These are phyloP conservation scores for Leptoteleia sp. DNA, from an alignment of 1,140 invertebrate genomes.

Conservation along the genomic window DNA sequence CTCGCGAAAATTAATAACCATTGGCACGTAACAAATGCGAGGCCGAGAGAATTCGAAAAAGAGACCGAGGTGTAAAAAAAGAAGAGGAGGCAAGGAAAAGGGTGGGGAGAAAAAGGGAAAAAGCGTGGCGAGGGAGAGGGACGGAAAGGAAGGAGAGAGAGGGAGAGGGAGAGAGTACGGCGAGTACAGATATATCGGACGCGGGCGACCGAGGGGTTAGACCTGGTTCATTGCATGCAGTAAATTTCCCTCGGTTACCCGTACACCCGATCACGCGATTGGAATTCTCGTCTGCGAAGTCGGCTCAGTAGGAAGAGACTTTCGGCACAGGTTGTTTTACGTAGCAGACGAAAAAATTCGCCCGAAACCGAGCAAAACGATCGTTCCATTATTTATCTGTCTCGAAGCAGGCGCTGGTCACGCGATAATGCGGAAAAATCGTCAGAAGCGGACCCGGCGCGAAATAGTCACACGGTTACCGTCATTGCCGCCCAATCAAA, in stretches of 20 bases:
- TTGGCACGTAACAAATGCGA: conserved; percentile 18
- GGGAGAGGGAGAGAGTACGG: conserved; percentile 7
- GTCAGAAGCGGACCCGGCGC: conserved; percentile 43
- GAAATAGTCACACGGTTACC: conserved; percentile 54
- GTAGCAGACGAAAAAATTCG: conserved; percentile 59
- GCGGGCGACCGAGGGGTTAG: conserved; percentile 59
- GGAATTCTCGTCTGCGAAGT: conserved; percentile 68
- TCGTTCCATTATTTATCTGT: conserved; percentile 69
- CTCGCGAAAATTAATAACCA: conserved; percentile 30
- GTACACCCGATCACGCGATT: conserved; percentile 72
- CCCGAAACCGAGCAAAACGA: conserved; percentile 60
- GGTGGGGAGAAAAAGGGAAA: background rate
- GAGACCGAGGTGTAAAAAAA: conserved; percentile 39
- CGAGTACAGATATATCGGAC: conserved; percentile 51
- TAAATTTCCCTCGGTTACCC: conserved; percentile 75
- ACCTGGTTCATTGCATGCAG: conserved; percentile 76
- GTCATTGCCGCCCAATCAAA: conserved; percentile 56
- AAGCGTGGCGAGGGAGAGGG: conserved; percentile 23
- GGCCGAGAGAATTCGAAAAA: conserved; percentile 9
- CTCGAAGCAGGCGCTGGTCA: conserved; percentile 55
- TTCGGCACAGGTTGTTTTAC: conserved; percentile 49
- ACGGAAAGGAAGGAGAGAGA: conserved; percentile 13
- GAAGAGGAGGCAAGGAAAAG: background rate
- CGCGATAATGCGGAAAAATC: conserved; percentile 67
- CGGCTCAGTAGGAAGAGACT: conserved; percentile 64